Evolutionary conservation across 2,113 vertebrate species (phyloP).

Genomic region (Daboia siamensis): DNA sequence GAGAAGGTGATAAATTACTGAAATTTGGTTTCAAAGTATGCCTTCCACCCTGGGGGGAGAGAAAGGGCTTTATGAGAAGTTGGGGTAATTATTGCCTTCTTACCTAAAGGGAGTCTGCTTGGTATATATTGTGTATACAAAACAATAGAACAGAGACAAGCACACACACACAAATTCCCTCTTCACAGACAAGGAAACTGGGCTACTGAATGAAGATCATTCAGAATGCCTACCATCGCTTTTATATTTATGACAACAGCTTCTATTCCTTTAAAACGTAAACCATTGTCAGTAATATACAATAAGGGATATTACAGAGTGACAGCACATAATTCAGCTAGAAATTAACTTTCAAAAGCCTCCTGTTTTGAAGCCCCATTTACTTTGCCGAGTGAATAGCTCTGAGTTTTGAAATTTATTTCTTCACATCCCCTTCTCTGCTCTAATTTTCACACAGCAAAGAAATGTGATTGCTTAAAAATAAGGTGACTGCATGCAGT

Average conservation of each 20-base stretch:
- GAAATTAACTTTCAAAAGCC: conserved; percentile 31
- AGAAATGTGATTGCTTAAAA: conserved; percentile 9
- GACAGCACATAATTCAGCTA: conserved; percentile 12
- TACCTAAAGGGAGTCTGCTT: not conserved
- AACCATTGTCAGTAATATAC: conserved; percentile 8
- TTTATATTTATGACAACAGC: conserved; percentile 17
- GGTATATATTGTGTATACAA: not conserved
- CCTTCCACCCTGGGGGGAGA: not conserved
- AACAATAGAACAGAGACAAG: not conserved
- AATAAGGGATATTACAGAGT: conserved; percentile 12
- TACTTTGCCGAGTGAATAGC: conserved; percentile 16
- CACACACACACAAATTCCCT: not conserved
- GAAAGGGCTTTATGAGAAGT: not conserved
- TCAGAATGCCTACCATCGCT: not conserved
- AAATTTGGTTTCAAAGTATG: not conserved
- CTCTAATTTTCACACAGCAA: conserved; percentile 19
- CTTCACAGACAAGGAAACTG: not conserved
- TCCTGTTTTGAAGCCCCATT: conserved; percentile 9
- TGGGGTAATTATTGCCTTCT: not conserved
- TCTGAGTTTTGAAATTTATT: conserved; percentile 17
- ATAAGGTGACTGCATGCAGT: not conserved
- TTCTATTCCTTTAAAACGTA: conserved; percentile 4
- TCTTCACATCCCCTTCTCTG: not conserved
- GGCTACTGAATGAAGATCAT: not conserved
- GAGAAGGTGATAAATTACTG: too few relatives aligned